Evolutionary conservation across 2,888 invertebrate genomes (phyloP).

Genomic region (Meteorus cinctellus): DNA sequence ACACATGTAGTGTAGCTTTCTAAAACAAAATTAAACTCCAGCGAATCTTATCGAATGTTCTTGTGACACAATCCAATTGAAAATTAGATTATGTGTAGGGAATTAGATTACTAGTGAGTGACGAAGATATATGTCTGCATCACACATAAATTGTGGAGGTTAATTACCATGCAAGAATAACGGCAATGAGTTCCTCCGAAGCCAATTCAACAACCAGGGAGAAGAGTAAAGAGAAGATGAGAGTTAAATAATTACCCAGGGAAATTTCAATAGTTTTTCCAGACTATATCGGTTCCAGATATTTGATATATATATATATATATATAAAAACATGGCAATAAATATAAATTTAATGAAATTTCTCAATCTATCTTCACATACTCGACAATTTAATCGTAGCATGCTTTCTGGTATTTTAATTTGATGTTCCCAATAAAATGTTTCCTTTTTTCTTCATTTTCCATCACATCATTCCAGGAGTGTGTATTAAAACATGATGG

Average conservation of each 20-base stretch:
- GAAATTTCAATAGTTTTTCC: slow-evolving; percentile 40
- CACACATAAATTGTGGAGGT: slow-evolving; percentile 51
- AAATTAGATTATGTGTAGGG: not conserved
- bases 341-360: not conserved
- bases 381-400: not conserved
- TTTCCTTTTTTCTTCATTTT: not conserved
- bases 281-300: slow-evolving; percentile 19
- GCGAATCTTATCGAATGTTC: slow-evolving; percentile 32
- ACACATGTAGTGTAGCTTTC: not conserved
- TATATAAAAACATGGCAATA: slow-evolving; percentile 5
- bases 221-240: not conserved
- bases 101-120: slow-evolving; percentile 28
- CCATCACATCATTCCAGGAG: not conserved
- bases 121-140: slow-evolving; percentile 19
- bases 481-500: not conserved
- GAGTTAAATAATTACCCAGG: slow-evolving; percentile 47
- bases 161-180: slow-evolving; percentile 46
- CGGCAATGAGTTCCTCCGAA: slow-evolving; percentile 46
- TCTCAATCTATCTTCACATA: not conserved
- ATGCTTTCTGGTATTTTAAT: not conserved
- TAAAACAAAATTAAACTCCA: slow-evolving; percentile 37
- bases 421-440: not conserved
- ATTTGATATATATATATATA: not conserved
- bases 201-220: slow-evolving; percentile 39
- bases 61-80: slow-evolving; percentile 20